Base-by-base conservation (phyloP, 2,797 vertebrate species). In the Calcarius lapponicus region DNA sequence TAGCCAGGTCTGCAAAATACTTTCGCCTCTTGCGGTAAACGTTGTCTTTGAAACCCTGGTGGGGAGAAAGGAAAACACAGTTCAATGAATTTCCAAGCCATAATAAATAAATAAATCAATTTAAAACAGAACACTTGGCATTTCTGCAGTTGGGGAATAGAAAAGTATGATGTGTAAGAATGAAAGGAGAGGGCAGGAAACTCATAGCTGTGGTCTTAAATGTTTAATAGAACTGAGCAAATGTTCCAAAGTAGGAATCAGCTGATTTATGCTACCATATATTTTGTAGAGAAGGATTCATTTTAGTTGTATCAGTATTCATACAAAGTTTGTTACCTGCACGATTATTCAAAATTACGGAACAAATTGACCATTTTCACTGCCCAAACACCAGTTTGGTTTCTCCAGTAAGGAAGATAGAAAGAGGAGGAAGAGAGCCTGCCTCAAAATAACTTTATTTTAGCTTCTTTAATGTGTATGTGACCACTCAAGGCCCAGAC, bases 41-140 rank as follows among this genome's bases (percentile, higher is more conserved):
- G 11, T 99, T 99, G 97, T 99, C 99, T 97, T 99, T 99, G 97
- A 99, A 99, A 86, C 99, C 99, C 99, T 99, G 26, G 48, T 3
- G 34, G 11, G n/a, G 14, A 56, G 10, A 62, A 93, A 71, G 34
- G 82, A 86, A 83, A 53, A 58, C 9, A 20, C 34, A 88, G 5
- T 64, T 89, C 71, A 54, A 14, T 45, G 17, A 42, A 3, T 51
- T 87, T 91, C 40, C 57, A 73, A 74, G 36, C 28, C 34, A 2
- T 19, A 92, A 34, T 58, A 88, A 69, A 65, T 42, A 60, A 64
- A 67, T 56, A 31, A 14, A 40, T 62, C 25, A 11, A 34, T 58
- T 79, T 80, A 32, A 74, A 88, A 67, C 17, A 84, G 67, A 38
- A 34, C 13, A 65, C 20, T 28, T 73, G 17, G 38, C 32, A 71